These are phyloP conservation scores for Wiebesia pumilae DNA, from an alignment of 1,140 invertebrate genomes.

Conservation along the genomic window DNA sequence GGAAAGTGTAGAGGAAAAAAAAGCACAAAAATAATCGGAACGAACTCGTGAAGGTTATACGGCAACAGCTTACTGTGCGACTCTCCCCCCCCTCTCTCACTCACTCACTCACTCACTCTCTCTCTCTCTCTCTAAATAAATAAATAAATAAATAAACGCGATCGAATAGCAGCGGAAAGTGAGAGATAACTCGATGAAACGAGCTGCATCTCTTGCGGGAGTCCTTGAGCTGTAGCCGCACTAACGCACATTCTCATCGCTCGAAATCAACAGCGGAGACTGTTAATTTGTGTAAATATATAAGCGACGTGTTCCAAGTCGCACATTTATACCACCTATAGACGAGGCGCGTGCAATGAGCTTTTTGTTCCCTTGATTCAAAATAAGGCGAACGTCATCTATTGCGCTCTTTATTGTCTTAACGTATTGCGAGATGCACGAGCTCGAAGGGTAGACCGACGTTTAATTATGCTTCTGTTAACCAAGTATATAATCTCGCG, in stretches of 20 bases:
- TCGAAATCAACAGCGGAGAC: conserved; percentile 14
- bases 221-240: conserved; percentile 25
- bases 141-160: conserved; percentile 1
- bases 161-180: neutral
- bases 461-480: neutral
- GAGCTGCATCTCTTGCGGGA: neutral
- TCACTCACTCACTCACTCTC: neutral
- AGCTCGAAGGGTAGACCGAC: neutral
- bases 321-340: too few relatives aligned
- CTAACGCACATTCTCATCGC: conserved; percentile 36
- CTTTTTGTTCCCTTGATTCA: too few relatives aligned
- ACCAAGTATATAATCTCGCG: neutral
- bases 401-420: neutral
- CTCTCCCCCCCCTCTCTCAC: neutral
- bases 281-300: neutral
- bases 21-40: neutral
- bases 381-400: too few relatives aligned
- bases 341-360: too few relatives aligned
- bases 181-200: conserved; percentile 22
- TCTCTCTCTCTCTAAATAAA: too few relatives aligned
- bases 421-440: neutral
- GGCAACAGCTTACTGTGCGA: too few relatives aligned
- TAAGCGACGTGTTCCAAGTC: conserved; percentile 14
- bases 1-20: neutral
- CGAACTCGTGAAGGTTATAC: conserved; percentile 6